phyloP scores from a whole-genome alignment of 2,113 vertebrate species.

The Ciconia stormi region DNA sequence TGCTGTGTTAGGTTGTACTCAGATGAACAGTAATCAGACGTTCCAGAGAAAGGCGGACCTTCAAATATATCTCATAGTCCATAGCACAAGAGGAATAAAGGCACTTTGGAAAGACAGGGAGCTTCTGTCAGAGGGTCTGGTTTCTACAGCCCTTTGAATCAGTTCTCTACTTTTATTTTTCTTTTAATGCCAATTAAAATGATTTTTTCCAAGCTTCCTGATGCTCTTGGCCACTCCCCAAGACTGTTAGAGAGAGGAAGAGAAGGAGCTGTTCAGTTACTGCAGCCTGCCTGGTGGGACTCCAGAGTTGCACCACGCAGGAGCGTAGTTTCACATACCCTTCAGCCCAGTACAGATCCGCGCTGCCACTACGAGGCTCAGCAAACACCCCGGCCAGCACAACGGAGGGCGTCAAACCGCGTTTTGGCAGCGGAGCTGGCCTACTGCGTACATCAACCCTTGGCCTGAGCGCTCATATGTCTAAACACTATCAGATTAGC shows the following conservation, averaged over 20 bases:
- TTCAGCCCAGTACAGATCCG: neutral
- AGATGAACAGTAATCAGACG: neutral
- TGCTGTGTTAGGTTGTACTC: neutral
- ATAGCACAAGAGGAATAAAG: neutral
- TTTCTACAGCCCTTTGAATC: neutral
- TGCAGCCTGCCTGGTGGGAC: neutral
- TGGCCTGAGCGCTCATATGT: neutral
- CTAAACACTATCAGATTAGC: neutral
- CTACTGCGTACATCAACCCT: neutral
- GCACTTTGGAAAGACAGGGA: neutral
- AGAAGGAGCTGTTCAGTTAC: neutral
- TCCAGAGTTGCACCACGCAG: neutral
- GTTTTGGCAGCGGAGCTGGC: neutral
- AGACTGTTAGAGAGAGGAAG: neutral
- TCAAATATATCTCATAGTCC: neutral
- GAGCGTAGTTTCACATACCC: neutral
- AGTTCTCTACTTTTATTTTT: neutral
- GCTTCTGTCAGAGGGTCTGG: neutral
- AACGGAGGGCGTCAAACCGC: neutral
- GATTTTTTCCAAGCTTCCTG: neutral
- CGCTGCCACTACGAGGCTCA: neutral
- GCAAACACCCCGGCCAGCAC: neutral
- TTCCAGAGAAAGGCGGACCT: neutral
- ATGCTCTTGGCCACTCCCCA: neutral
- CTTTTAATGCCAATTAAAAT: neutral